Base-by-base conservation (phyloP, 2,888 invertebrate species). In the Athalia rosae region DNA sequence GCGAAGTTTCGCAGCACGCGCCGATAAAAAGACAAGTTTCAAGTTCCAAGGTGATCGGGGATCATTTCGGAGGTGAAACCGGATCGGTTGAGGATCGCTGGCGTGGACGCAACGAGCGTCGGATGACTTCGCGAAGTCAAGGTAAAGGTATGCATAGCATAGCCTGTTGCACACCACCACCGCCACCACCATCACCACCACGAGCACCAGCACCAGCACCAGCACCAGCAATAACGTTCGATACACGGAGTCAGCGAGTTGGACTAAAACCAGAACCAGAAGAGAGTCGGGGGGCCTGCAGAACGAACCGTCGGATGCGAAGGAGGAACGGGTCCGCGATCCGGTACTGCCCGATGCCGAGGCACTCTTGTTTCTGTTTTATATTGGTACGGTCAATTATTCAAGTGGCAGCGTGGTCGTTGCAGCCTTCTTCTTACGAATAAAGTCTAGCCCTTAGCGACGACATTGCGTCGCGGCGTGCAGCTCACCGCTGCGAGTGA, bases 321-420 rank as follows among this genome's bases (percentile, higher is more conserved):
- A 74, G 74, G 74, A 74, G 74, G 74, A 74, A 74, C 74, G 48
- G 61, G 62, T 62, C 62, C 48, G 74, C 71, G 71, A 71, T 71
- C 71, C 58, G 56, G 71, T 58, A 45, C 71, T 58, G 71, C 71
- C 71, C 71, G 71, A 71, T 58, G 71, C 48, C 74, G 45, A 47
- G 47, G 61, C 74, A 66, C 56, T 69, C 77, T 77, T 77, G 77
- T 62, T 73, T 73, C 77, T 63, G 71, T 77, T 77, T 77, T 73
- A 71, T 77, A 77, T 73, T 53, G 71, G 77, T 62, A 73, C 63
- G 77, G 77, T 73, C 77, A 77, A 77, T 77, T 77, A 73, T 77
- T 73, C 73, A 71, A 77, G 77, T 71, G 77, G 77, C 77, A 71
- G 73, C 62, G 50, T 59, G 62, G 69, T 77, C 73, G n/a, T n/a